Evolutionary conservation across 2,888 invertebrate species (phyloP).

Genomic region (Clanis bilineata): DNA sequence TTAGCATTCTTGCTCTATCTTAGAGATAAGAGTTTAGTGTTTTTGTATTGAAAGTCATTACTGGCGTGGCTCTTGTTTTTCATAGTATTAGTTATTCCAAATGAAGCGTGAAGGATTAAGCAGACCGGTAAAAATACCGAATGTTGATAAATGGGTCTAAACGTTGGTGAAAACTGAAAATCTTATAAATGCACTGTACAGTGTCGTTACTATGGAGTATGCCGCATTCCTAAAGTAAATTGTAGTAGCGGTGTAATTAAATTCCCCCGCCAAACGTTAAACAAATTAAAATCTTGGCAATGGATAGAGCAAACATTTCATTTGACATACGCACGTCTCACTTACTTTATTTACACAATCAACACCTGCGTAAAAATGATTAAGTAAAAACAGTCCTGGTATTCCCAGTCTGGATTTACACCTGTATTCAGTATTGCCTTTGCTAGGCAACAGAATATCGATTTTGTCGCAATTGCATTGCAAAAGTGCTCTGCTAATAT

Average conservation of each 20-base stretch:
- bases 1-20: not conserved
- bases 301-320: not conserved
- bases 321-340: too few relatives aligned
- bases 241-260: not conserved
- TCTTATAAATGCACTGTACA: not conserved
- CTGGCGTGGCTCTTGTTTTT: not conserved
- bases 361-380: not conserved
- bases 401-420: conserved; percentile 8
- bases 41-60: not conserved
- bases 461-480: not conserved
- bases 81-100: not conserved
- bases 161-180: not conserved
- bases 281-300: not conserved
- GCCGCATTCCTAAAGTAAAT: not conserved
- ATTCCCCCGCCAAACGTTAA: not conserved
- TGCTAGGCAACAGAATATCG: conserved; percentile 3
- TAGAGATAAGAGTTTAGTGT: not conserved
- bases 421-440: not conserved
- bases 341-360: not conserved
- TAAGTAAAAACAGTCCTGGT: not conserved
- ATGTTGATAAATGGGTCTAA: not conserved
- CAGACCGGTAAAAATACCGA: not conserved
- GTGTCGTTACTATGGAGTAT: not conserved
- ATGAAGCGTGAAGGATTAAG: not conserved
- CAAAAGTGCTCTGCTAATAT: too few relatives aligned